Conservation (phyloP, 2,797 vertebrate species). For the Xenentodon cancila region DNA sequence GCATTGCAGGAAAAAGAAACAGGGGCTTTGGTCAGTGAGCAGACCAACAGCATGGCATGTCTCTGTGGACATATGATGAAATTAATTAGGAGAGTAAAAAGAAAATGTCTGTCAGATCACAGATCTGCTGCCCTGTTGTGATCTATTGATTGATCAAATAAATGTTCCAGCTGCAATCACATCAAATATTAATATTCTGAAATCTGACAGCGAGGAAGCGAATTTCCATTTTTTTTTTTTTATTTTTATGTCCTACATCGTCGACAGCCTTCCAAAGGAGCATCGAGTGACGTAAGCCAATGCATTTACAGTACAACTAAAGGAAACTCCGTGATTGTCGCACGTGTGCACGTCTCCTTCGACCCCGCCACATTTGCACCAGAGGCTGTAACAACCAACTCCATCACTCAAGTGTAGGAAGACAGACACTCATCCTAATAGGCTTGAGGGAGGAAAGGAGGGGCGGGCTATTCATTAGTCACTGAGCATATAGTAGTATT, state of each 20-base stretch:
- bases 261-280: slow-evolving; percentile 44
- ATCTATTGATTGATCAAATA: slow-evolving; percentile 80
- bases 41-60: slow-evolving; percentile 33
- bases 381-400: slow-evolving; percentile 46
- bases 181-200: slow-evolving; percentile 80
- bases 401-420: slow-evolving; percentile 57
- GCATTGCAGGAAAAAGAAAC: slow-evolving; percentile 49
- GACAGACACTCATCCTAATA: slow-evolving; percentile 51
- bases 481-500: slow-evolving; percentile 76
- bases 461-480: slow-evolving; percentile 67
- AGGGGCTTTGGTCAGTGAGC: slow-evolving; percentile 50
- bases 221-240: slow-evolving; percentile 28
- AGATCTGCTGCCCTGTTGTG: slow-evolving; percentile 73
- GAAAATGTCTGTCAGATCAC: slow-evolving; percentile 73
- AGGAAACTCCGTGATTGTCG: background rate
- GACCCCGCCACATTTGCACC: slow-evolving; percentile 38
- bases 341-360: slow-evolving; percentile 21
- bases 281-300: slow-evolving; percentile 27
- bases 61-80: slow-evolving; percentile 71
- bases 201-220: slow-evolving; percentile 72
- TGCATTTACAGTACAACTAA: slow-evolving; percentile 12
- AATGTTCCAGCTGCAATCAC: slow-evolving; percentile 78
- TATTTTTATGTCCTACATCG: slow-evolving; percentile 32
- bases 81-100: slow-evolving; percentile 77
- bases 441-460: slow-evolving; percentile 35